phyloP scores from a whole-genome alignment of 2,888 invertebrate species.

The Drosophila ustulata region DNA sequence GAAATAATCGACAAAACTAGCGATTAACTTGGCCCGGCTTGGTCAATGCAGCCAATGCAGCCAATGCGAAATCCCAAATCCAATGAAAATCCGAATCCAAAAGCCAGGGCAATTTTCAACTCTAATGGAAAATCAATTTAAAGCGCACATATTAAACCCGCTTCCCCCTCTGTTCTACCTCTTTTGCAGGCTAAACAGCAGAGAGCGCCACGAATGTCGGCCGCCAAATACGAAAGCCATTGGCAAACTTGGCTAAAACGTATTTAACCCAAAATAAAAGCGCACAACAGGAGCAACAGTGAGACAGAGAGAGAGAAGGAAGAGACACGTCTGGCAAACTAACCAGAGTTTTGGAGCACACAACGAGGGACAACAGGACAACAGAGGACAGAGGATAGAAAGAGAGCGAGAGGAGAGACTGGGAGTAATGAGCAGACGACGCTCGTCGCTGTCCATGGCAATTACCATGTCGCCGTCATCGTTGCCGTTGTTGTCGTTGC shows the following conservation, averaged over 20 bases:
- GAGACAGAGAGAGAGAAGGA: not conserved
- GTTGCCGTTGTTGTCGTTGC: conserved; percentile 13
- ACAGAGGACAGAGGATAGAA: conserved; percentile 1
- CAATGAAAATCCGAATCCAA: conserved; percentile 78
- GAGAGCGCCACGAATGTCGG: conserved; percentile 75
- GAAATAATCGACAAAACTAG: conserved; percentile 68
- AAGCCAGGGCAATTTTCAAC: conserved; percentile 78
- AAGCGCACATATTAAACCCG: conserved; percentile 59
- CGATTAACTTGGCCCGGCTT: conserved; percentile 66
- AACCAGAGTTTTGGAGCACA: conserved; percentile 14
- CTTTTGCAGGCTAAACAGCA: conserved; percentile 64
- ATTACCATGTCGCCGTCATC: conserved; percentile 66
- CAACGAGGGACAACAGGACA: conserved; percentile 4
- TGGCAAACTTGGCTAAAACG: conserved; percentile 77
- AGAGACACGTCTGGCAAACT: conserved; percentile 22
- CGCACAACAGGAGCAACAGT: conserved; percentile 22
- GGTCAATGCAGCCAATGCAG: not conserved
- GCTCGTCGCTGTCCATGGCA: conserved; percentile 57
- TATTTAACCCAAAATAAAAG: conserved; percentile 70
- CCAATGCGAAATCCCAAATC: conserved; percentile 67
- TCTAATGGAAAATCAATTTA: conserved; percentile 81
- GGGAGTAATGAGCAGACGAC: conserved; percentile 65
- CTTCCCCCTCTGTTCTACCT: not conserved
- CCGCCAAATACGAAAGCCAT: conserved; percentile 69
- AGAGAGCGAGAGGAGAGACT: conserved; percentile 2